Percentiles rank a stretch among this genome's conserved stretches.
Conservation (phyloP, 2,797 vertebrate species). For the Neosilurus hyrtlii region DNA sequence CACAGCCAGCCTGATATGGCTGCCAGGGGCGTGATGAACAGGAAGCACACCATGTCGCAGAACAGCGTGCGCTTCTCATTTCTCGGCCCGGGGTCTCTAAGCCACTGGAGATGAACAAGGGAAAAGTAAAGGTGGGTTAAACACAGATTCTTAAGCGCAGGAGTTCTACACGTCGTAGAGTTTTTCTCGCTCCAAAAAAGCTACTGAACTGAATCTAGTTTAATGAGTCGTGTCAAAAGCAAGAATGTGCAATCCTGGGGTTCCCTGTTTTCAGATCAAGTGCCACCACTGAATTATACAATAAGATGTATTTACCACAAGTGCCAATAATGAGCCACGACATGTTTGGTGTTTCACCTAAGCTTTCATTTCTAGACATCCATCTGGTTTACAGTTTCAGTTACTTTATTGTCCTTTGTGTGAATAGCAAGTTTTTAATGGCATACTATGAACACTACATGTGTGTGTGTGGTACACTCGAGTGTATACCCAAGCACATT, state of each 20-base stretch:
- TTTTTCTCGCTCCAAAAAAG: background rate
- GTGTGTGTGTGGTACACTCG: background rate
- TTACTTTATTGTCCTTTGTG: background rate
- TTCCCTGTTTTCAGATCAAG: background rate
- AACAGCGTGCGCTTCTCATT: slow-evolving; percentile 93
- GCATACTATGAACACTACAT: background rate
- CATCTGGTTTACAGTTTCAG: background rate
- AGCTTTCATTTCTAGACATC: background rate
- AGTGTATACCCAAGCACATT: background rate
- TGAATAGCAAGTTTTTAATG: background rate
- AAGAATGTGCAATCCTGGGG: background rate
- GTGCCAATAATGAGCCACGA: background rate
- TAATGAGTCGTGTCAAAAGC: background rate
- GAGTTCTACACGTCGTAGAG: background rate
- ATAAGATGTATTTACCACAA: background rate
- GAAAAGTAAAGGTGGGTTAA: background rate
- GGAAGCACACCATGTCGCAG: slow-evolving; percentile 95
- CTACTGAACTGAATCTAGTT: background rate
- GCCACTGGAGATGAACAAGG: slow-evolving; percentile 76
- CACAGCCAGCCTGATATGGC: slow-evolving; percentile 96
- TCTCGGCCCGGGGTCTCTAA: slow-evolving; percentile 86
- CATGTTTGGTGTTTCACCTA: background rate
- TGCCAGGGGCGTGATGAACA: slow-evolving; percentile 91
- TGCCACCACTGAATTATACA: background rate
- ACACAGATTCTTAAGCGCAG: too few species aligned